phyloP scores from a whole-genome alignment of 2,113 vertebrate species.

The Xerus inauris region DNA sequence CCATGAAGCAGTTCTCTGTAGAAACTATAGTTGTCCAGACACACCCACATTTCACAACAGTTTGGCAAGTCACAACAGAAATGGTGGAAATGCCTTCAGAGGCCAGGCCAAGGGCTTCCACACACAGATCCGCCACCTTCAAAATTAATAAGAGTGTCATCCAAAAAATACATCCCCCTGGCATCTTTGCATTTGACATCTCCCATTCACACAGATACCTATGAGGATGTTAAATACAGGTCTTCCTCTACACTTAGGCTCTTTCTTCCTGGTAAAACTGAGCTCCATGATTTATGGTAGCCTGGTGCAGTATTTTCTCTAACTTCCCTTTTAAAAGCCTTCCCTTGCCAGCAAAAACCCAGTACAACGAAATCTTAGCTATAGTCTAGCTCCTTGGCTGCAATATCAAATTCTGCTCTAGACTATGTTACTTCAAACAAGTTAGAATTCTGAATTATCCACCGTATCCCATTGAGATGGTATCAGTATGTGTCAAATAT shows the following conservation, averaged over 20 bases:
- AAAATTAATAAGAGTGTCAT: background rate
- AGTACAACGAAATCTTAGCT: background rate
- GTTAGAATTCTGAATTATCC: background rate
- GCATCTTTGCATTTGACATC: background rate
- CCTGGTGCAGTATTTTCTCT: background rate
- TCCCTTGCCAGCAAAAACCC: constrained; percentile 19
- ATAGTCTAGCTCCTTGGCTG: background rate
- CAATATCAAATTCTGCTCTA: background rate
- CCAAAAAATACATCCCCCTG: background rate
- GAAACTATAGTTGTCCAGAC: background rate
- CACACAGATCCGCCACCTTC: accelerated
- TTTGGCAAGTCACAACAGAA: background rate
- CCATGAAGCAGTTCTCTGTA: background rate
- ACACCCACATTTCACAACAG: background rate
- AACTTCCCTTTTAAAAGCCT: constrained; percentile 44
- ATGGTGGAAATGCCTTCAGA: background rate
- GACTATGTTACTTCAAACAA: background rate
- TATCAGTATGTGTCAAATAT: background rate
- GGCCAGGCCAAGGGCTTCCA: background rate
- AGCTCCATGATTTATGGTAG: background rate
- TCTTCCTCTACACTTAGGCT: background rate
- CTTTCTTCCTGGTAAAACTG: background rate
- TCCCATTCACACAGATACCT: background rate
- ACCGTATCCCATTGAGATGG: background rate
- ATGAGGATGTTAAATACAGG: no score